Percentiles rank a stretch among this genome's conserved stretches.
These are phyloP conservation scores for Cheiracanthium punctorium DNA, from an alignment of 2,888 invertebrate genomes.

Conservation along the genomic window DNA sequence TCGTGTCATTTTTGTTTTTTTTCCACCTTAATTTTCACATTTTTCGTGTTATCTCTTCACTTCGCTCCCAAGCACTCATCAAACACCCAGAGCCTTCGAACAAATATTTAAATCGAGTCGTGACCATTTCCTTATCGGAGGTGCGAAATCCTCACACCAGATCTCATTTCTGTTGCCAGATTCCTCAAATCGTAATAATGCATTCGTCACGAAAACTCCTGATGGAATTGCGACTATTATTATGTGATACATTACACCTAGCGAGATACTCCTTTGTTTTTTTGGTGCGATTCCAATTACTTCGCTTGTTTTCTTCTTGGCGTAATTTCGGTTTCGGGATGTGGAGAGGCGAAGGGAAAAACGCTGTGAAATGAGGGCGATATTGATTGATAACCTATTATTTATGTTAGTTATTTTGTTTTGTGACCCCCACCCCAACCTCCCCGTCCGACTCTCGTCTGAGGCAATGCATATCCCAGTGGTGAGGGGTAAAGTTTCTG, in stretches of 20 bases:
- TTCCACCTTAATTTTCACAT: too few species aligned
- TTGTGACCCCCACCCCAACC: too few species aligned
- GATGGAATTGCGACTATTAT: constrained; percentile 41
- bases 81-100: not conserved
- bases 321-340: not conserved
- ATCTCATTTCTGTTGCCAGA: not conserved
- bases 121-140: not conserved
- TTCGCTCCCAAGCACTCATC: too few species aligned
- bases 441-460: too few species aligned
- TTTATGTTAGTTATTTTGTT: too few species aligned
- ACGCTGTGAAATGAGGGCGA: not conserved
- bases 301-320: not conserved
- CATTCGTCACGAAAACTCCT: not conserved
- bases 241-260: constrained; percentile 45
- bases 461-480: too few species aligned
- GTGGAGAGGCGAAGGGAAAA: too few species aligned
- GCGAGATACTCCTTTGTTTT: not conserved
- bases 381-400: not conserved
- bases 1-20: too few species aligned
- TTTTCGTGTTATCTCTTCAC: too few species aligned
- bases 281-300: constrained; percentile 23
- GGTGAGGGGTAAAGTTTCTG: too few species aligned
- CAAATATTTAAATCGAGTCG: constrained; percentile 1
- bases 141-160: not conserved
- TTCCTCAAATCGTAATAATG: constrained; percentile 2